Evolutionary conservation across 2,797 vertebrate genomes (phyloP).

Genomic region (Acomys russatus): DNA sequence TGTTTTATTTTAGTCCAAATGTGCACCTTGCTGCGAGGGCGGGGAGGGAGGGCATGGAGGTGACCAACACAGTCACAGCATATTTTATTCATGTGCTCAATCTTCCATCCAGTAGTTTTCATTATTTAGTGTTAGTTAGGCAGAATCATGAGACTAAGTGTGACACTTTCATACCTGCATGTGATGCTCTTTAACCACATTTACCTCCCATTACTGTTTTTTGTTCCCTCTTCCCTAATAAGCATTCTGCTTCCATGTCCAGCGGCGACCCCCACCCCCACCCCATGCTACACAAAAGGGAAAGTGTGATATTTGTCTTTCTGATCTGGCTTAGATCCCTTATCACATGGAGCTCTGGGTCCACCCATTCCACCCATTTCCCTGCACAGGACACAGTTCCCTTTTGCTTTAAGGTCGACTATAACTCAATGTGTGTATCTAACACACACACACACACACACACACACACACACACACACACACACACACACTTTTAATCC

Average conservation of each 20-base stretch:
- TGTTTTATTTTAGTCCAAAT: background rate
- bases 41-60: too few species aligned
- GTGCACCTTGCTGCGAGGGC: background rate
- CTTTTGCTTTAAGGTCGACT: background rate
- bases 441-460: too few species aligned
- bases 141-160: background rate
- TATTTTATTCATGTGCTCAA: background rate
- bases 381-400: background rate
- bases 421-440: background rate
- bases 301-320: background rate
- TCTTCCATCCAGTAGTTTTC: background rate
- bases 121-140: background rate
- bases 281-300: background rate
- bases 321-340: background rate
- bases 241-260: too few species aligned
- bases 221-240: background rate
- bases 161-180: background rate
- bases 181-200: background rate
- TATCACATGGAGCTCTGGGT: background rate
- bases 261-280: fast-evolving
- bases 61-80: background rate
- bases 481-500: too few species aligned
- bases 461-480: too few species aligned
- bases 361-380: background rate
- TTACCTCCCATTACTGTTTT: background rate